Percentiles rank a stretch among this genome's conserved stretches.
Conservation (phyloP, 2,113 vertebrate genomes). For the Spermophilus dauricus region DNA sequence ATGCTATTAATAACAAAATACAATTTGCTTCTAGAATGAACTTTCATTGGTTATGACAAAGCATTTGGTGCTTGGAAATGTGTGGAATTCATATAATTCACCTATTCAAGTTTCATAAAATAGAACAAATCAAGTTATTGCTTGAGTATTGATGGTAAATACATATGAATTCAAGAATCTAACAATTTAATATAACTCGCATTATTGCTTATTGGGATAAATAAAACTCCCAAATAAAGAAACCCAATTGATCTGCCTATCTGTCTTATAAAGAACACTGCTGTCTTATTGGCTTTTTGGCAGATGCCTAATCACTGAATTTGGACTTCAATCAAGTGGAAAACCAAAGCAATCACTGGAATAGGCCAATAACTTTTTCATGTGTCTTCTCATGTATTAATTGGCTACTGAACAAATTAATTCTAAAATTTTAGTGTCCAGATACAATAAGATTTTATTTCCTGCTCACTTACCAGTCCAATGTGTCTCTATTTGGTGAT, state of each 20-base stretch:
- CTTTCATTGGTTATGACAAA: slow-evolving; percentile 15
- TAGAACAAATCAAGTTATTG: slow-evolving; percentile 15
- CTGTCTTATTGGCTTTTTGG: not conserved
- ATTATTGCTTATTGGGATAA: not conserved
- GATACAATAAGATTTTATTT: not conserved
- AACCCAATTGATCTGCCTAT: not conserved
- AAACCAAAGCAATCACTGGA: not conserved
- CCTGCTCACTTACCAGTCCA: not conserved
- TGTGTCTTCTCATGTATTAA: not conserved
- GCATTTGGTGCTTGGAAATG: slow-evolving; percentile 30
- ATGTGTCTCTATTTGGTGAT: not conserved
- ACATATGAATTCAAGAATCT: not conserved
- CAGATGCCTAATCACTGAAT: not conserved
- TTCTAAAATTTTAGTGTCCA: not conserved
- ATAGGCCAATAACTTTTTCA: not conserved
- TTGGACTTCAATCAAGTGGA: not conserved
- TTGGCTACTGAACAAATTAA: slow-evolving; percentile 13
- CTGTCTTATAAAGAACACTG: not conserved
- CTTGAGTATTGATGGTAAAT: not conserved
- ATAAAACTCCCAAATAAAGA: not conserved
- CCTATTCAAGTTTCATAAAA: slow-evolving; percentile 38
- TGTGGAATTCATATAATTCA: not conserved
- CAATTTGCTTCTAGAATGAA: slow-evolving; percentile 55
- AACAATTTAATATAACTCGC: not conserved
- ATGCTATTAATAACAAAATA: slow-evolving; percentile 46